These are phyloP conservation scores for Thereva nobilitata DNA, from an alignment of 2,888 invertebrate species.

Conservation along the genomic window DNA sequence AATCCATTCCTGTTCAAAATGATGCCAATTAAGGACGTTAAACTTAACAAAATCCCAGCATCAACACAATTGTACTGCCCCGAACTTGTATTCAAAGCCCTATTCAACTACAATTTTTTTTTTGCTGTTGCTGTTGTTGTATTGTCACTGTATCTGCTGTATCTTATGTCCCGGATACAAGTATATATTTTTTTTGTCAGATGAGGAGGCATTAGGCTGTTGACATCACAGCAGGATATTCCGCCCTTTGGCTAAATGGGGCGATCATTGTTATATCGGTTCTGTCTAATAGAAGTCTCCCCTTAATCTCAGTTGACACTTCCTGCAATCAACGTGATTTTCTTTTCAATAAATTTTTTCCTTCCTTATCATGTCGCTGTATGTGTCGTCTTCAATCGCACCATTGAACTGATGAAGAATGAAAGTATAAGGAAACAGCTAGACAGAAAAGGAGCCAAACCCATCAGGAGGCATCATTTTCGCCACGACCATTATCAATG, in stretches of 20 bases:
- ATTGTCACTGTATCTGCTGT: too few species aligned
- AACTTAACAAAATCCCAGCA: too few species aligned
- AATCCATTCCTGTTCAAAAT: too few species aligned
- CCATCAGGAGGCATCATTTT: slow-evolving; percentile 24
- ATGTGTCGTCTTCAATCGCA: slow-evolving; percentile 21
- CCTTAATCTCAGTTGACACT: slow-evolving; percentile 29
- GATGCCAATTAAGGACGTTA: too few species aligned
- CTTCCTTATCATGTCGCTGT: neutral
- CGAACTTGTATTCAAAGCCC: too few species aligned
- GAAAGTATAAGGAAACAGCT: too few species aligned
- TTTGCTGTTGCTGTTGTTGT: too few species aligned
- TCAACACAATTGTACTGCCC: too few species aligned
- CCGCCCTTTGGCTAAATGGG: slow-evolving; percentile 31
- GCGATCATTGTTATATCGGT: slow-evolving; percentile 24
- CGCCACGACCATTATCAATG: slow-evolving; percentile 12
- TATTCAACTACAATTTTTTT: too few species aligned
- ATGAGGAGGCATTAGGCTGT: neutral
- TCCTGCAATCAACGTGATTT: slow-evolving; percentile 36
- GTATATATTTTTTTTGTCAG: too few species aligned
- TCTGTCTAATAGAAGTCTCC: slow-evolving; percentile 25
- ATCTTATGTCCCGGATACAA: too few species aligned
- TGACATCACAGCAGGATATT: slow-evolving; percentile 18
- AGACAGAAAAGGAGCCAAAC: neutral
- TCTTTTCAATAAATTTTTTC: slow-evolving; percentile 31
- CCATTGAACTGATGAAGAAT: too few species aligned